Percentiles rank a stretch among this genome's conserved stretches.
These are phyloP conservation scores for Lepidurus arcticus DNA, from an alignment of 1,140 invertebrate species.

Conservation along the genomic window DNA sequence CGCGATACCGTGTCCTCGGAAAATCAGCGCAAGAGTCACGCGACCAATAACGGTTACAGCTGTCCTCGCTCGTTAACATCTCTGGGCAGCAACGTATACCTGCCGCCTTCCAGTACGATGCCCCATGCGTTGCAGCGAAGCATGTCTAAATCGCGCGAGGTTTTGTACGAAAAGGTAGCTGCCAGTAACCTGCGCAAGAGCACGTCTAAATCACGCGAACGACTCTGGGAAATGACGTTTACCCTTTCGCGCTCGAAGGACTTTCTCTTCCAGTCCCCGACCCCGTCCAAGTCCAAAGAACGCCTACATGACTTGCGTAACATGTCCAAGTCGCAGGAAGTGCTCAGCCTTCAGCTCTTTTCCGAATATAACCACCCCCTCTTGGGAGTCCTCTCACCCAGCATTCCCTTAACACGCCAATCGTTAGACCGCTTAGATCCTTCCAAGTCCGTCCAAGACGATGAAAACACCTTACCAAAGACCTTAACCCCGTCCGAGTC, in stretches of 20 bases:
- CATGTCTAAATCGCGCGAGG: conserved; percentile 45
- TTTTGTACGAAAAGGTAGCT: conserved; percentile 51
- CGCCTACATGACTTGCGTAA: conserved; percentile 51
- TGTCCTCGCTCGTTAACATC: conserved; percentile 31
- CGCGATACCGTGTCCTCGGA: conserved; percentile 35
- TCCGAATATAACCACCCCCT: conserved; percentile 22
- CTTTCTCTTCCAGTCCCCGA: conserved; percentile 33
- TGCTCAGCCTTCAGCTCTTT: conserved; percentile 40
- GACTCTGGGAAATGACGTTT: conserved; percentile 43
- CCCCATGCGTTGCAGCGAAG: conserved; percentile 39
- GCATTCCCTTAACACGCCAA: conserved; percentile 23
- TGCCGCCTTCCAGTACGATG: conserved; percentile 10
- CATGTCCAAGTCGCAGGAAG: conserved; percentile 54
- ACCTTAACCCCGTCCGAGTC: neutral
- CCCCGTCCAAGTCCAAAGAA: conserved; percentile 45
- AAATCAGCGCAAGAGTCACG: conserved; percentile 30
- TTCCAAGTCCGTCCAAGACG: neutral
- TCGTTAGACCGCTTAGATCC: conserved; percentile 30
- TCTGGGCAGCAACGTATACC: conserved; percentile 30
- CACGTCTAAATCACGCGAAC: conserved; percentile 46
- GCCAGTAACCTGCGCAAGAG: conserved; percentile 43
- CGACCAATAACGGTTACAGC: conserved; percentile 1
- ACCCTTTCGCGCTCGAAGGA: conserved; percentile 37
- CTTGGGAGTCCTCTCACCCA: conserved; percentile 1
- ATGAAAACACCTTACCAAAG: neutral